Evolutionary conservation across 2,888 invertebrate species (phyloP), one percentile per base, ranked within the genome.

Genomic region (Phasia obesa): DNA sequence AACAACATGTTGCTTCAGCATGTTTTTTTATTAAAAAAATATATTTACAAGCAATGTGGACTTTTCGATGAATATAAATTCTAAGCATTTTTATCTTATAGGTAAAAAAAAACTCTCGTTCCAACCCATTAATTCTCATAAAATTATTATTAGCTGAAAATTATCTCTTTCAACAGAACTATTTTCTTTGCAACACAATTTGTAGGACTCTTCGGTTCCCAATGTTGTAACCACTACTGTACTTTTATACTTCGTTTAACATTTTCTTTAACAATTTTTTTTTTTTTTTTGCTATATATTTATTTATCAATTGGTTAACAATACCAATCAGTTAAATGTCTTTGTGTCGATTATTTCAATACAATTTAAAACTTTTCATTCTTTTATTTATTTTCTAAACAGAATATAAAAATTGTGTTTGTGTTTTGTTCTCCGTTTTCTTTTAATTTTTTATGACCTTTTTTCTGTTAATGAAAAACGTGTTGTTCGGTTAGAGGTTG

Each of bases 391-490:
- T n/a, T 9, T 57, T 76, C n/a, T 31, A 62, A 53, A 42, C 49
- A 62, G 15, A 35, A 51, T 15, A 5, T n/a, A 13, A 47, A 21
- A 55, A 44, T 47, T 35, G 23, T 38, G 7, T 27, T 57, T 25
- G 19, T 35, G 2, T 65, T 65, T 19, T 51, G 49, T 60, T 60
- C 27, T 27, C n/a, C n/a, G n/a, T n/a, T 6, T 25, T 55, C 53
- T 55, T 31, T 23, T 17, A 38, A 42, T 55, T 55, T 55, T 55
- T 77, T 53, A 62, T 70, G 47, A 49, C 51, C 23, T 59, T 73
- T 60, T 21, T 21, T 31, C 42, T 75, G 49, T 71, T 71, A 81
- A 81, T 77, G 81, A 55, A 77, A 62, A 60, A 81, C 81, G 81
- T 81, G 81, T 42, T 77, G 62, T 55, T 67, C 59, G 57, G 49